Conservation (phyloP, 2,113 vertebrate genomes). For the Mungos mungo region DNA sequence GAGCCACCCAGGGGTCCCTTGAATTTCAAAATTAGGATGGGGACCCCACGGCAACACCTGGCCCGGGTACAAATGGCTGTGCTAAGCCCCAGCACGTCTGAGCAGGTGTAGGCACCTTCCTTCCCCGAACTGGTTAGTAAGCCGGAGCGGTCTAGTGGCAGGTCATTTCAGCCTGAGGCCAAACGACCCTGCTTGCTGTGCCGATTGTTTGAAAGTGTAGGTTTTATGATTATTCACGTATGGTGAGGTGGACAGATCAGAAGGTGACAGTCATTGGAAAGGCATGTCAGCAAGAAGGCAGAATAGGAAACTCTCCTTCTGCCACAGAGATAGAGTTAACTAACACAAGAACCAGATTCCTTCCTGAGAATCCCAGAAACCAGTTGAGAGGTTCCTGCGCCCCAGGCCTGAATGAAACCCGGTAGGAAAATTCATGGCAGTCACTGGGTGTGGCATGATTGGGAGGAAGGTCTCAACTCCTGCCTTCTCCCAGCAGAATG, state of each 20-base stretch:
- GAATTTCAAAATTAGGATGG: no score
- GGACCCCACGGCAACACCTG: background rate
- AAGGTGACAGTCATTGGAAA: no score
- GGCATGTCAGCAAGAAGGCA: background rate
- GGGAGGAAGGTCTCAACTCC: background rate
- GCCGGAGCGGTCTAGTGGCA: rapidly evolving
- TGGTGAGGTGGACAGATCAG: background rate
- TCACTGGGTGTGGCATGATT: background rate
- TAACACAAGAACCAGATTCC: background rate
- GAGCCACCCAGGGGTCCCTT: no score
- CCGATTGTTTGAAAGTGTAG: background rate
- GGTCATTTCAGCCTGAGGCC: background rate
- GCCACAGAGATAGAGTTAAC: background rate
- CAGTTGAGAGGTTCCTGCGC: background rate
- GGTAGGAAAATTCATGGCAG: background rate
- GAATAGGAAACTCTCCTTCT: background rate
- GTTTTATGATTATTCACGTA: background rate
- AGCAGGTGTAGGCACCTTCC: background rate
- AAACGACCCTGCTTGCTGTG: no score
- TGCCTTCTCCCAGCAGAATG: background rate
- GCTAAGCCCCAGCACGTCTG: no score
- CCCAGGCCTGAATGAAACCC: background rate
- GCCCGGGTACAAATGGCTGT: background rate
- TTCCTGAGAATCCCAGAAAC: background rate
- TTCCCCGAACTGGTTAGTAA: background rate